Evolutionary conservation across 2,113 vertebrate genomes (phyloP), one percentile per base, ranked within the genome.

Genomic region (Plestiodon gilberti): DNA sequence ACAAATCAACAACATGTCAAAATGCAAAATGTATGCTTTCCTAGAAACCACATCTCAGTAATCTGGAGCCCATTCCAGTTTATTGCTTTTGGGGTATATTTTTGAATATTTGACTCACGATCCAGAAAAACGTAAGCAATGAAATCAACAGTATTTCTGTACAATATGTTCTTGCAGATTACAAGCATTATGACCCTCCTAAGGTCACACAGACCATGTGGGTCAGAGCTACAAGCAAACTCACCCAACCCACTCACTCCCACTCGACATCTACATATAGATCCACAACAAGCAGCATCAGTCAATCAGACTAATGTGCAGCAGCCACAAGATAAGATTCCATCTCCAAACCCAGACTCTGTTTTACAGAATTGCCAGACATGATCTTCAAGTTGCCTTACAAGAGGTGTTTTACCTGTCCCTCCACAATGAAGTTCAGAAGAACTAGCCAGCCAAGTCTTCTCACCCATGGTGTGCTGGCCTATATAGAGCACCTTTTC

Each of bases 401-500:
- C 9, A 25, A 18, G 35, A 30, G 52, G 15, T 55, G 35, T 64
- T n/a, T 81, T 87, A 75, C 85, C 78, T 81, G 78, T 74, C 59
- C n/a, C 62, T 81, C n/a, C 28, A 20, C 38, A 52, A 52, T 40
- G 57, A 75, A 74, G 59, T 74, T 74, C 59, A 61, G 61, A 81
- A 81, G 61, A 81, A 81, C 15, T 64, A 38, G 15, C 70, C 78
- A 33, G n/a, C 69, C 23, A 30, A 40, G 9, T 75, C 69, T 81
- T 10, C 30, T 64, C 74, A 28, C 30, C 22, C 71, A 4, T 67
- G 52, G 67, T 28, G 43, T 30, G 33, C 65, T 81, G 38, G n/a
- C 17, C 78, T 86, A 74, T 65, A 81, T 74, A 86, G 59, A 80
- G 35, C 80, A 38, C 67, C 84, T 73, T 74, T 74, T 52, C 57